A percentile compares a stretch with the other conserved stretches of the same genome.
phyloP scores from a whole-genome alignment of 2,888 invertebrate genomes.

The Sisyra nigra region DNA sequence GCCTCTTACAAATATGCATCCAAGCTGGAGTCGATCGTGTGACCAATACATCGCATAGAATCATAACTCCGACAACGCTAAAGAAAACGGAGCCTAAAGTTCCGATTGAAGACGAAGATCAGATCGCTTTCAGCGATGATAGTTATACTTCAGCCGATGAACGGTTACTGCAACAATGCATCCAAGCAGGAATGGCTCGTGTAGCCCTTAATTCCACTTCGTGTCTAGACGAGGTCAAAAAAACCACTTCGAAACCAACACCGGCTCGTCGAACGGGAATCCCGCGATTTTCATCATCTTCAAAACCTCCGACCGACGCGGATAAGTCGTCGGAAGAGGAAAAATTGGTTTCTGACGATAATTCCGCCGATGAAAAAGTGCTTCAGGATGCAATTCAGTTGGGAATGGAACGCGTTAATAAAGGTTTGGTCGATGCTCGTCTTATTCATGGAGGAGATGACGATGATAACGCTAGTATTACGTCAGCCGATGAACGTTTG shows the following conservation, averaged over 20 bases:
- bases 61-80: neutral
- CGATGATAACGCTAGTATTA: slow-evolving; percentile 9
- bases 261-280: neutral
- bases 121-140: slow-evolving; percentile 5
- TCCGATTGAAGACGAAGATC: slow-evolving; percentile 1
- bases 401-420: slow-evolving; percentile 20
- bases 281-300: neutral
- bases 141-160: slow-evolving; percentile 18
- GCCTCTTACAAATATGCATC: slow-evolving; percentile 16
- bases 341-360: slow-evolving; percentile 5
- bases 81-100: neutral
- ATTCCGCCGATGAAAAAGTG: slow-evolving; percentile 22
- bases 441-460: slow-evolving; percentile 6
- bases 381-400: slow-evolving; percentile 27
- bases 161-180: slow-evolving; percentile 26
- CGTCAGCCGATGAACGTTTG: slow-evolving; percentile 8
- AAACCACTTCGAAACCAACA: neutral
- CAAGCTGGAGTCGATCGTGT: slow-evolving; percentile 21
- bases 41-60: slow-evolving; percentile 5
- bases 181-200: slow-evolving; percentile 25
- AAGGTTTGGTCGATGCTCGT: slow-evolving; percentile 4
- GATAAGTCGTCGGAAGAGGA: neutral
- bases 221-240: neutral
- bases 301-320: neutral
- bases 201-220: slow-evolving; percentile 2